These are phyloP conservation scores for Dendrocincla tyrannina DNA, from an alignment of 2,797 vertebrate species.

Conservation along the genomic window DNA sequence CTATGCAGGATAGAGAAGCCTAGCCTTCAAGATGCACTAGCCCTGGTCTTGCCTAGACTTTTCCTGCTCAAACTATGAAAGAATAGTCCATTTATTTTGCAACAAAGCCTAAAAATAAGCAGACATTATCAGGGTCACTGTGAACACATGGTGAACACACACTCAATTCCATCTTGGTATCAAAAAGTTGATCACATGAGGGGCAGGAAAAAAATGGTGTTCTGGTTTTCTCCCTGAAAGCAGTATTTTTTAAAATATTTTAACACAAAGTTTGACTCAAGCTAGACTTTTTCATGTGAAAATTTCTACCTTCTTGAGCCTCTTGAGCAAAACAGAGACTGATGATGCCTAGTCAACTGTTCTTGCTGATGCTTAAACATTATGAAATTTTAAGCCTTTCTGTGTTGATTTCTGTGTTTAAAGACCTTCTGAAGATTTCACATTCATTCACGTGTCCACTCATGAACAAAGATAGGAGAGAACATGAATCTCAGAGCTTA, in stretches of 20 bases:
- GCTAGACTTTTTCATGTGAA: accelerated
- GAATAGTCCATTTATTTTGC: neutral
- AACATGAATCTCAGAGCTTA: neutral
- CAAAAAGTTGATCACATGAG: neutral
- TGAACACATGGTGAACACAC: neutral
- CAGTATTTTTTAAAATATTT: neutral
- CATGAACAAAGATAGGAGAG: neutral
- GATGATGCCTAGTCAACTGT: neutral
- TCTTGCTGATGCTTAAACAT: neutral
- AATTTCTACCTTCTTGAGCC: accelerated
- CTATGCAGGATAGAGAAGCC: neutral
- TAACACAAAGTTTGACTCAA: neutral
- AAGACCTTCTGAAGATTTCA: neutral
- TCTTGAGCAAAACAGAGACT: neutral
- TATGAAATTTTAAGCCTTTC: neutral
- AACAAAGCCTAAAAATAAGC: neutral
- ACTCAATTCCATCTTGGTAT: neutral
- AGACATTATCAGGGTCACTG: neutral
- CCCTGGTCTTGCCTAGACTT: neutral
- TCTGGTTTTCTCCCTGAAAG: neutral
- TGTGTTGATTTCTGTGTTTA: neutral
- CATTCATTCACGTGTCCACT: neutral
- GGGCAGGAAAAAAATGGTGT: neutral
- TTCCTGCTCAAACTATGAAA: neutral
- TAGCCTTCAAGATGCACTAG: neutral